Evolutionary conservation across 2,797 vertebrate species (phyloP).

Genomic region (Petrocephalus schoutedeni): DNA sequence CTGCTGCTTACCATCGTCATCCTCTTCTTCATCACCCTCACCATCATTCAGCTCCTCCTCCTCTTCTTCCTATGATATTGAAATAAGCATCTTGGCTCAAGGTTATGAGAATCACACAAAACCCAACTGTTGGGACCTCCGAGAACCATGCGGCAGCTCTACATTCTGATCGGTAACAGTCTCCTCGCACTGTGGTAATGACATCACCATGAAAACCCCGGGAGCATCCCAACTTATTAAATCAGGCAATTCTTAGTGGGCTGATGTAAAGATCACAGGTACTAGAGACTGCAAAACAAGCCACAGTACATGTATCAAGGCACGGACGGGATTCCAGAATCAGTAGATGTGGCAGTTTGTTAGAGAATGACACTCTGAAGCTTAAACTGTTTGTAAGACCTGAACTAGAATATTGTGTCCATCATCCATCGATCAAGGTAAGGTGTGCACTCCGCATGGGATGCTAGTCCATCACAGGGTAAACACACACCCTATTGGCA

Average conservation of each 20-base stretch:
- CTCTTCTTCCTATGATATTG: background rate
- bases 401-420: background rate
- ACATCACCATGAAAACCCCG: background rate
- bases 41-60: conserved; percentile 4
- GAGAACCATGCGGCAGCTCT: background rate
- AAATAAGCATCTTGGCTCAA: background rate
- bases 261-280: background rate
- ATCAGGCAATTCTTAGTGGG: background rate
- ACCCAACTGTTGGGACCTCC: background rate
- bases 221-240: background rate
- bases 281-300: background rate
- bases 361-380: no score
- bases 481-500: background rate
- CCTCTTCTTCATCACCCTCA: background rate
- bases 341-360: background rate
- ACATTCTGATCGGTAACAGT: no score
- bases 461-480: background rate
- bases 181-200: background rate
- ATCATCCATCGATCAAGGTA: background rate
- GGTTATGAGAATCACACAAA: background rate
- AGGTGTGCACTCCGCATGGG: background rate
- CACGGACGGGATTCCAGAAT: background rate
- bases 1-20: background rate
- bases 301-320: background rate
- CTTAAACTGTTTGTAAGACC: no score